These are phyloP conservation scores for Halichoerus grypus DNA, from an alignment of 2,113 vertebrate species.

Conservation along the genomic window DNA sequence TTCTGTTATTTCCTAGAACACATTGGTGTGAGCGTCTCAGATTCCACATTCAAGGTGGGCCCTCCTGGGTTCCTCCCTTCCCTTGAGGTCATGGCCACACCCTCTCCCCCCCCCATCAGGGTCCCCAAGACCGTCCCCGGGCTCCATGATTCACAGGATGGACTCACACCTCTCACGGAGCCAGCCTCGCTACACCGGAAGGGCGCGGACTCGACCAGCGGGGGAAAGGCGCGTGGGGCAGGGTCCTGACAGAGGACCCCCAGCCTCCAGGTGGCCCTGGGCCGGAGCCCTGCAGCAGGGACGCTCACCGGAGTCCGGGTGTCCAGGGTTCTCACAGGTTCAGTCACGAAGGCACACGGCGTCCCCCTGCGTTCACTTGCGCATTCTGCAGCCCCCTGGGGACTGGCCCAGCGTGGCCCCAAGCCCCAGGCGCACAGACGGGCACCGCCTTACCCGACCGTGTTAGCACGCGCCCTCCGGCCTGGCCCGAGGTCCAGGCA, in stretches of 20 bases:
- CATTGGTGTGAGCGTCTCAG: background rate
- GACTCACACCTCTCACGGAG: background rate
- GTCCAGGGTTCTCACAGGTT: background rate
- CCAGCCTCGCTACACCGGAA: background rate
- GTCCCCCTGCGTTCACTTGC: background rate
- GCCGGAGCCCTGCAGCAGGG: background rate
- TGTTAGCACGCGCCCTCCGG: accelerated
- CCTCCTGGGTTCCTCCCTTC: background rate
- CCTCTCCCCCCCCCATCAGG: background rate
- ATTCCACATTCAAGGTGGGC: accelerated
- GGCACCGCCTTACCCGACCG: too few relatives aligned
- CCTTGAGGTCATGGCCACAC: background rate
- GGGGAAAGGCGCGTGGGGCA: background rate
- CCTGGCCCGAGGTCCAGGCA: background rate
- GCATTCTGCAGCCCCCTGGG: background rate
- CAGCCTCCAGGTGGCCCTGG: background rate
- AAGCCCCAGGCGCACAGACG: background rate
- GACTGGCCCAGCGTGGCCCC: background rate
- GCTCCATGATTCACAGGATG: background rate
- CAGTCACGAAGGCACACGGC: background rate
- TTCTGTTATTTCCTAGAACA: background rate
- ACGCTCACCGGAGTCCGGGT: background rate
- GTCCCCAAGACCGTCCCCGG: background rate
- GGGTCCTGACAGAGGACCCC: accelerated
- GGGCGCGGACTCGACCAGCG: background rate